phyloP scores from a whole-genome alignment of 1,140 invertebrate species.

The Megalonaias nervosa region DNA sequence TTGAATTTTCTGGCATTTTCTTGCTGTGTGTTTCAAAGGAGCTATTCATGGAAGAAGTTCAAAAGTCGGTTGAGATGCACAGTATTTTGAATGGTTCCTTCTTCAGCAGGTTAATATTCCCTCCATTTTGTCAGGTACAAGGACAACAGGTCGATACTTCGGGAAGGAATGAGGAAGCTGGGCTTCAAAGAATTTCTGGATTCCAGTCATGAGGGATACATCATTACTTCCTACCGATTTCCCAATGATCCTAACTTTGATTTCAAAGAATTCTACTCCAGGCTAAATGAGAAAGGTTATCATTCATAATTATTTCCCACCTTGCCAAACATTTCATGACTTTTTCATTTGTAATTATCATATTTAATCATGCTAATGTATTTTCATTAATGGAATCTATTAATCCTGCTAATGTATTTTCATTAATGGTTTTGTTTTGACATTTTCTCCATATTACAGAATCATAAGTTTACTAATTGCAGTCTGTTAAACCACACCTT shows the following conservation, averaged over 20 bases:
- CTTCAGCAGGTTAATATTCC: not conserved
- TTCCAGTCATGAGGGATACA: conserved; percentile 66
- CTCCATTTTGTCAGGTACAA: conserved; percentile 65
- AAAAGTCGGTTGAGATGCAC: not conserved
- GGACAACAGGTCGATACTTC: conserved; percentile 69
- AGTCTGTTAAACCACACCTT: no score
- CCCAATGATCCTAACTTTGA: conserved; percentile 71
- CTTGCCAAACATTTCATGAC: no score
- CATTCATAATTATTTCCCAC: not conserved
- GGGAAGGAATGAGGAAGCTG: conserved; percentile 70
- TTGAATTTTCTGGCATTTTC: not conserved
- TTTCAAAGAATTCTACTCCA: conserved; percentile 71
- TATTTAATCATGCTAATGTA: no score
- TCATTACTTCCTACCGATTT: conserved; percentile 73
- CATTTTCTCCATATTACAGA: no score
- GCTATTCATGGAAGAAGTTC: not conserved
- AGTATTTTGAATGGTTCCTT: not conserved
- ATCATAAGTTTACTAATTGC: no score
- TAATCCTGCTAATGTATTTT: no score
- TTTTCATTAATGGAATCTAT: no score
- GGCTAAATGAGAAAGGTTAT: conserved; percentile 71
- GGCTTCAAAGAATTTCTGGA: conserved; percentile 72
- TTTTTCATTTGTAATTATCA: no score
- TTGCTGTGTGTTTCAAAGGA: not conserved
- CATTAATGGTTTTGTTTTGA: no score